These are phyloP conservation scores for Ginglymostoma cirratum DNA, from an alignment of 2,113 vertebrate species.

Conservation along the genomic window DNA sequence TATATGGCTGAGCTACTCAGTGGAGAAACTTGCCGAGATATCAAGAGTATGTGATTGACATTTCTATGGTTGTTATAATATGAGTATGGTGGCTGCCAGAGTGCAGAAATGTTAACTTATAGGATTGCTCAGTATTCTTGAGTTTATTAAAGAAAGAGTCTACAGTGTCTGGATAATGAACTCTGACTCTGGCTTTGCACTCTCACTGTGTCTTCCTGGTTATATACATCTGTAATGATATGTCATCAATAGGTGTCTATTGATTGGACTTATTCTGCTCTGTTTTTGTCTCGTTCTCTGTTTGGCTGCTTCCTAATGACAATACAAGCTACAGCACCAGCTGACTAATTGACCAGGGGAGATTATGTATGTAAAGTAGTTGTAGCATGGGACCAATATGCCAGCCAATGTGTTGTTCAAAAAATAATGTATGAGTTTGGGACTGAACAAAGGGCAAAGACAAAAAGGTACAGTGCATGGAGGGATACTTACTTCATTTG, in stretches of 20 bases:
- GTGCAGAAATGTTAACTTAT: neutral
- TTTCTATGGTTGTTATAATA: neutral
- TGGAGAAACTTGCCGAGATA: neutral
- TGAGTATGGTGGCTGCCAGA: neutral
- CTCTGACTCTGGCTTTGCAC: neutral
- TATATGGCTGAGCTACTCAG: neutral
- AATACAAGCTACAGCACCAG: neutral
- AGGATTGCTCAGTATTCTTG: neutral
- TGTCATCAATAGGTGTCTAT: neutral
- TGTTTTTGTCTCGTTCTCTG: neutral
- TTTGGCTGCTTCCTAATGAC: neutral
- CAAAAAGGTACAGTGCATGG: neutral
- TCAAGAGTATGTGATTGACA: neutral
- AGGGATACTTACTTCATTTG: neutral
- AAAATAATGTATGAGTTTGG: neutral
- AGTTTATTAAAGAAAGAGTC: neutral
- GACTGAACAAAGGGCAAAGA: neutral
- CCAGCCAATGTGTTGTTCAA: neutral
- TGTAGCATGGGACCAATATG: neutral
- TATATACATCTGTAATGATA: neutral
- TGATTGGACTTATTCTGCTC: neutral
- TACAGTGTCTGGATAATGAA: neutral
- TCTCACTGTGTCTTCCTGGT: neutral
- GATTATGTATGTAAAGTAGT: neutral
- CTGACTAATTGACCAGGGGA: neutral